phyloP scores from a whole-genome alignment of 2,797 vertebrate species.

The Bufotes viridis region DNA sequence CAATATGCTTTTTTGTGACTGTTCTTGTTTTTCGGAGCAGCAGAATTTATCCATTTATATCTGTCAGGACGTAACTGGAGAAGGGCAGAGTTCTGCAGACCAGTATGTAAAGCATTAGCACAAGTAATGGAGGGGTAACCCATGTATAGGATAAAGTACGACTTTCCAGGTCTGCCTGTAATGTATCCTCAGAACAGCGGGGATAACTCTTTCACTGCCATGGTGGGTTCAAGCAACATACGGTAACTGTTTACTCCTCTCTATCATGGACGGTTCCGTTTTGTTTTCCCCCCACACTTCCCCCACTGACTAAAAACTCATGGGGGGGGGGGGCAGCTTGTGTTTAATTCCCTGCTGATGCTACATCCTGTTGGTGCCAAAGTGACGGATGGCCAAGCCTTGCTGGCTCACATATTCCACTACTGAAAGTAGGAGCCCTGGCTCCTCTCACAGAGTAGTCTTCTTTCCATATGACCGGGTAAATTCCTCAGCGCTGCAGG shows the following conservation, averaged over 20 bases:
- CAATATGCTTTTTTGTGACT: constrained; percentile 18
- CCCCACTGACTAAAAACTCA: constrained; percentile 70
- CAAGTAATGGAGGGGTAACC: constrained; percentile 16
- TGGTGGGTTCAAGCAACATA: constrained; percentile 9
- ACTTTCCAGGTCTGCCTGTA: not conserved
- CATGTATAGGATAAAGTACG: constrained; percentile 1
- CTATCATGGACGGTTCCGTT: constrained; percentile 21
- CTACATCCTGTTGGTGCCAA: constrained; percentile 73
- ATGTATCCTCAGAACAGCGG: not conserved
- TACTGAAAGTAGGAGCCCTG: constrained; percentile 48
- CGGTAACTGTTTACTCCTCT: constrained; percentile 37
- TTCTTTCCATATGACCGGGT: constrained; percentile 21
- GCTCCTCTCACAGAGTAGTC: constrained; percentile 38
- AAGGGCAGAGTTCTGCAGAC: constrained; percentile 5
- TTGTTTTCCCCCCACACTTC: constrained; percentile 65
- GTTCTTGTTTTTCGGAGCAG: not conserved
- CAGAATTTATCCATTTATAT: constrained; percentile 45
- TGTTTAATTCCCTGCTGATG: constrained; percentile 74
- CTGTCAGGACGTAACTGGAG: constrained; percentile 28
- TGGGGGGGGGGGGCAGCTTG: constrained; percentile 66
- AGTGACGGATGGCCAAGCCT: constrained; percentile 70
- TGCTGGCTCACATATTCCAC: constrained; percentile 68
- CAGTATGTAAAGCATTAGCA: constrained; percentile 27
- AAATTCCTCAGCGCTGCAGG: constrained; percentile 38
- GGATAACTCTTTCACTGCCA: constrained; percentile 6